Evolutionary conservation across 2,113 vertebrate genomes (phyloP).

Genomic region (Axis porcinus): DNA sequence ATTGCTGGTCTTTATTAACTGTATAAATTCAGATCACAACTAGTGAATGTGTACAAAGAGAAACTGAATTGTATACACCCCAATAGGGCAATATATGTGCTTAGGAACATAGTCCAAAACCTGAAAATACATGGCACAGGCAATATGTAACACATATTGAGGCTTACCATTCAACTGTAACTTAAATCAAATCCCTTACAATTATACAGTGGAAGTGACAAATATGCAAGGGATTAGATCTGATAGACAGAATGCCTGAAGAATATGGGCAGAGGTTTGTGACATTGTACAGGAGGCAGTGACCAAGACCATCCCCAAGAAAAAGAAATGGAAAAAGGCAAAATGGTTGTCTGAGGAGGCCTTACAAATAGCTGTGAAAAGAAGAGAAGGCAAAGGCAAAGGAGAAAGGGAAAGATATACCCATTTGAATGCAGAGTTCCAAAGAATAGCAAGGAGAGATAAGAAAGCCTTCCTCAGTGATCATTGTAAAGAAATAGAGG

Average conservation of each 20-base stretch:
- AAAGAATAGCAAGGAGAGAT: not conserved
- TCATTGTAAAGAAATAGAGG: not conserved
- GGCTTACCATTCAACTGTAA: not conserved
- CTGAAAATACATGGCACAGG: not conserved
- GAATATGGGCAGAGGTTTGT: not conserved
- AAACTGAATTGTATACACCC: not conserved
- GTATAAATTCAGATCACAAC: not conserved
- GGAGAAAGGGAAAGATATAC: not conserved
- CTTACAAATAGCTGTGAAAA: not conserved
- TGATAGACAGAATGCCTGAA: not conserved
- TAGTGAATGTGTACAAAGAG: not conserved
- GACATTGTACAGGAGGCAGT: not conserved
- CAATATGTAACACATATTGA: not conserved
- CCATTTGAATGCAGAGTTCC: not conserved
- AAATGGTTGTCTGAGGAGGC: not conserved
- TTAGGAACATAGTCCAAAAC: not conserved
- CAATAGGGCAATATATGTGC: not conserved
- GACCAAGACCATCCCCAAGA: not conserved
- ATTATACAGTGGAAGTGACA: not conserved
- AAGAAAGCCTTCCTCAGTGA: not conserved
- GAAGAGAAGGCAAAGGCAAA: not conserved
- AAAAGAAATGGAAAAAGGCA: not conserved
- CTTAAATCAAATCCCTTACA: not conserved
- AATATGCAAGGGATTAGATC: not conserved
- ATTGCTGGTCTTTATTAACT: not conserved